Conservation (phyloP, 2,113 vertebrate genomes). For the Argyrosomus japonicus region DNA sequence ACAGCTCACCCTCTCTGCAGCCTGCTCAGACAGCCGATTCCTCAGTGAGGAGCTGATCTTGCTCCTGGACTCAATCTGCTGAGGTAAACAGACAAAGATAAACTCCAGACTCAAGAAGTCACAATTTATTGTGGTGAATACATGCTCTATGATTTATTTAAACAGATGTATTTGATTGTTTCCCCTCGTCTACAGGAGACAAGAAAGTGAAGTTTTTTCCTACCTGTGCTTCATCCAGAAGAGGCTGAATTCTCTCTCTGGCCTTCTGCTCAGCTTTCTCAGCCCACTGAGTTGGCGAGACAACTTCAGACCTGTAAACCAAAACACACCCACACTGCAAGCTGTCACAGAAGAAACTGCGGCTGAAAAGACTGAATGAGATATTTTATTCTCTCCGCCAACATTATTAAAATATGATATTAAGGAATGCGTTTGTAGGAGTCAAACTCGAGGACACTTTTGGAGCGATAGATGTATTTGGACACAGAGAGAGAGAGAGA, state of each 20-base stretch:
- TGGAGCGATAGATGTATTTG: not conserved
- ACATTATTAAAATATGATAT: not conserved
- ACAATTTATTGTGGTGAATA: not conserved
- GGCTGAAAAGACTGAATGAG: not conserved
- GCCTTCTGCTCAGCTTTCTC: constrained; percentile 74
- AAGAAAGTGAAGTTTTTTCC: not conserved
- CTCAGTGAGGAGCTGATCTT: constrained; percentile 46
- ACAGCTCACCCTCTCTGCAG: constrained; percentile 70
- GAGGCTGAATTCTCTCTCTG: constrained; percentile 71
- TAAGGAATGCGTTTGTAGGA: not conserved
- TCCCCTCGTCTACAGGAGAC: not conserved
- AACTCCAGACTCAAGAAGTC: constrained; percentile 39
- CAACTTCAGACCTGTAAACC: constrained; percentile 75
- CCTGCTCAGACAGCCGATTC: constrained; percentile 65
- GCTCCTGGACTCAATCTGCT: constrained; percentile 65
- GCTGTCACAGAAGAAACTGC: constrained; percentile 20
- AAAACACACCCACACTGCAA: constrained; percentile 54
- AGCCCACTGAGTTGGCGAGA: constrained; percentile 72
- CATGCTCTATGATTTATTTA: not conserved
- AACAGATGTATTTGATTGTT: not conserved
- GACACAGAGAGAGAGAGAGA: too few species aligned
- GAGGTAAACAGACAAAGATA: constrained; percentile 48
- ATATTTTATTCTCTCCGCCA: not conserved
- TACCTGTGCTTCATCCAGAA: constrained; percentile 81
- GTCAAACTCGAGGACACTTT: not conserved